Conservation (phyloP, 2,113 vertebrate species). For the Recurvirostra avosetta region DNA sequence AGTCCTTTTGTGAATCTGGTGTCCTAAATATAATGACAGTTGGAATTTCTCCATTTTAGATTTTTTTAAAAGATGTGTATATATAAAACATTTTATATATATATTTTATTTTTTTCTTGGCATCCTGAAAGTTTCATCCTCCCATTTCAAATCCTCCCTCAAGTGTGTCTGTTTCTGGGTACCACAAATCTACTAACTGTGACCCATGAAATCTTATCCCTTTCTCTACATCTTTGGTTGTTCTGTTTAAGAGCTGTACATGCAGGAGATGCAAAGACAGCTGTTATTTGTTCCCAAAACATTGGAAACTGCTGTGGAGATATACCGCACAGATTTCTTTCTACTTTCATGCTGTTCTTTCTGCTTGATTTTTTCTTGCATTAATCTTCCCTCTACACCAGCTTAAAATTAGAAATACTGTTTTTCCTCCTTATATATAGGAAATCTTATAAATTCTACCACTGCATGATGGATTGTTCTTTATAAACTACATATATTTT, state of each 20-base stretch:
- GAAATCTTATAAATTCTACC: neutral
- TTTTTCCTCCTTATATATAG: neutral
- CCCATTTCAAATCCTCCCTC: neutral
- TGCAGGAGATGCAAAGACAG: neutral
- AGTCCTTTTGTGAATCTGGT: neutral
- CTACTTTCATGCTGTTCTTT: neutral
- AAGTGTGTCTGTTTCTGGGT: neutral
- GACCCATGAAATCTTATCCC: neutral
- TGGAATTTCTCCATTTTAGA: neutral
- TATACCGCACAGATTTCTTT: neutral
- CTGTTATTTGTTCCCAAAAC: neutral
- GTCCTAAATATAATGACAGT: neutral
- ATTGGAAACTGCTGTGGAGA: neutral
- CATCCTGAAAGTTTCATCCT: accelerated
- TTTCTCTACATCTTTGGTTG: neutral
- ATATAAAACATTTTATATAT: neutral
- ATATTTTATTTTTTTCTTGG: neutral
- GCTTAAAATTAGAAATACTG: neutral
- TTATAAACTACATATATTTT: neutral
- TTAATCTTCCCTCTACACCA: neutral
- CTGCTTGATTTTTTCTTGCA: neutral
- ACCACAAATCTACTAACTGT: neutral
- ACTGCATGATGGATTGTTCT: neutral
- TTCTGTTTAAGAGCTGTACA: neutral
- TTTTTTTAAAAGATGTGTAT: neutral